Conservation (phyloP, 2,113 vertebrate species). For the Siniperca knerii region DNA sequence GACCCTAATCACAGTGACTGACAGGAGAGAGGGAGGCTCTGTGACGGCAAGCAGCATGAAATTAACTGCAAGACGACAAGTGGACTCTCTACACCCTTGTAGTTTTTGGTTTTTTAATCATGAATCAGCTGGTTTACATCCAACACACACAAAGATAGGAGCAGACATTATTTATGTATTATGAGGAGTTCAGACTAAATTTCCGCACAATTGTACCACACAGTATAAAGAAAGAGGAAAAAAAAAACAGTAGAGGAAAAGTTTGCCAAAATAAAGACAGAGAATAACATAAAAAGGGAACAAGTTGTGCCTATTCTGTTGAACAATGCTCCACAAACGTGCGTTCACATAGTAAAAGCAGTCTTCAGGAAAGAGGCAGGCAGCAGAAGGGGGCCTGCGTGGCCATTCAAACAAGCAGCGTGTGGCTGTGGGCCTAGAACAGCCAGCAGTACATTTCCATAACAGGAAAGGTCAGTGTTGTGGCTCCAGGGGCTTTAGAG, state of each 20-base stretch:
- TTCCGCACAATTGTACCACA: constrained; percentile 26
- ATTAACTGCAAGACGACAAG: constrained; percentile 28
- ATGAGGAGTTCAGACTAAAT: constrained; percentile 28
- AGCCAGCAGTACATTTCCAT: constrained; percentile 80
- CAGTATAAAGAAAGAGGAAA: not conserved
- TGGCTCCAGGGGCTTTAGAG: constrained; percentile 69
- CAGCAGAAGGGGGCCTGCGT: constrained; percentile 55
- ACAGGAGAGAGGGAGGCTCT: constrained; percentile 30
- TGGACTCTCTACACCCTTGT: not conserved
- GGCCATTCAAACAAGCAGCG: constrained; percentile 62
- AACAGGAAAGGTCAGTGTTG: constrained; percentile 84
- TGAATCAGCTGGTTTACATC: constrained; percentile 44
- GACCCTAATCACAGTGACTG: constrained; percentile 64
- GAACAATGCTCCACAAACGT: constrained; percentile 69
- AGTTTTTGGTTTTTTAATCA: constrained; percentile 10
- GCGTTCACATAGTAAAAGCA: constrained; percentile 42
- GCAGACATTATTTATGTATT: constrained; percentile 34
- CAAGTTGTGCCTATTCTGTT: constrained; percentile 57
- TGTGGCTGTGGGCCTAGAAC: constrained; percentile 69
- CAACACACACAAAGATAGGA: constrained; percentile 45
- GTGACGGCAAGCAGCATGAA: constrained; percentile 25
- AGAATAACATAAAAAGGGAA: constrained; percentile 51
- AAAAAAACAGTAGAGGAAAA: constrained; percentile 2
- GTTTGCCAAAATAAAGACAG: constrained; percentile 62
- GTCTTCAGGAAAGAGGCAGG: constrained; percentile 70